Evolutionary conservation across 2,113 vertebrate genomes (phyloP).

Genomic region (Recurvirostra avosetta): DNA sequence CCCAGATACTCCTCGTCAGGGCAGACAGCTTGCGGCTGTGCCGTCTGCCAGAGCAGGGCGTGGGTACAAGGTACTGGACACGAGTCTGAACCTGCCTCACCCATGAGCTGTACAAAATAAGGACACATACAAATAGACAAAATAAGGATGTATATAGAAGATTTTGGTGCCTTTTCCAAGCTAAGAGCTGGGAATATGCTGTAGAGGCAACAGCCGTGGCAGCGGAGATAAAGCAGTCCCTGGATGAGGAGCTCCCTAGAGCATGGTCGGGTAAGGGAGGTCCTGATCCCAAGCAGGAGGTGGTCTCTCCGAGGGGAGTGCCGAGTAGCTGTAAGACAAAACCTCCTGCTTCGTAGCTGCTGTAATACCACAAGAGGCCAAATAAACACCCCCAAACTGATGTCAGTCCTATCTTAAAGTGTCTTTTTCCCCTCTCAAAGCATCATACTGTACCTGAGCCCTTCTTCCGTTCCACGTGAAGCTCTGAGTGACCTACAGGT

Average conservation of each 20-base stretch:
- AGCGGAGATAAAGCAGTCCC: neutral
- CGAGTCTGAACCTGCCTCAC: neutral
- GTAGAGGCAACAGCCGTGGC: neutral
- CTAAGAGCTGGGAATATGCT: neutral
- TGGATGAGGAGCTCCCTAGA: neutral
- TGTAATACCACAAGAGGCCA: neutral
- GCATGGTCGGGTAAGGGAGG: neutral
- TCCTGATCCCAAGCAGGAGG: neutral
- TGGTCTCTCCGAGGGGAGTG: fast-evolving
- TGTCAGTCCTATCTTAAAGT: neutral
- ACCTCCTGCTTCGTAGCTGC: neutral
- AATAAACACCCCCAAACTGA: neutral
- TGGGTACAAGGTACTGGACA: neutral
- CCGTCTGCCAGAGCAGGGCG: neutral
- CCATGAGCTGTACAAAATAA: neutral
- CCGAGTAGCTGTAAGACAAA: neutral
- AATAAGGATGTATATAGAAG: neutral
- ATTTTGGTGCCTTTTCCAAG: neutral
- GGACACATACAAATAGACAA: neutral
- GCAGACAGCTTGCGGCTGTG: neutral
- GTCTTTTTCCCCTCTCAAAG: neutral
- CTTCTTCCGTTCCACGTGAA: neutral
- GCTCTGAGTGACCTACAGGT: neutral
- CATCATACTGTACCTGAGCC: neutral
- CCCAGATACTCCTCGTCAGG: neutral